Evolutionary conservation across 2,888 invertebrate genomes (phyloP).

Genomic region (Platerodrilus igneus): DNA sequence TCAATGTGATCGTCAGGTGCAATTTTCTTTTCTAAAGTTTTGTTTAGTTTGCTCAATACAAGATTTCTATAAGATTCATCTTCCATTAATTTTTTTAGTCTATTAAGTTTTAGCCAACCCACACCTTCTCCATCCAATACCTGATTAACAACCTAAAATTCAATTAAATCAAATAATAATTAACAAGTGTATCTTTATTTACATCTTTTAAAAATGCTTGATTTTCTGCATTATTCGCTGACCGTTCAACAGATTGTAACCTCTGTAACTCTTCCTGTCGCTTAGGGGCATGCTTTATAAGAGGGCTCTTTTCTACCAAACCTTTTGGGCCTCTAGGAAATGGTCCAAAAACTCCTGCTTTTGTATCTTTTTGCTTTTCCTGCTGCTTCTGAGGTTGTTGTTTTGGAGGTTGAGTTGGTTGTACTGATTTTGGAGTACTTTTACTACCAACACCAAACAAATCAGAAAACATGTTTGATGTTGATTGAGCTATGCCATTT

Average conservation of each 20-base stretch:
- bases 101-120: conserved; percentile 91
- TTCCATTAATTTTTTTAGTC: conserved; percentile 94
- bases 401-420: conserved; percentile 34
- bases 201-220: conserved; percentile 91
- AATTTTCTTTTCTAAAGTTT: conserved; percentile 86
- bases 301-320: conserved; percentile 81
- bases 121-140: conserved; percentile 91
- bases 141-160: conserved; percentile 65
- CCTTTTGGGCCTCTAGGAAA: conserved; percentile 77
- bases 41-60: conserved; percentile 90
- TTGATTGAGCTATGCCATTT: conserved; percentile 88
- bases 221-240: conserved; percentile 81
- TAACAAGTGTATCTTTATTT: conserved; percentile 36
- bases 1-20: conserved; percentile 95
- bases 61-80: conserved; percentile 97
- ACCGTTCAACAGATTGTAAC: conserved; percentile 64
- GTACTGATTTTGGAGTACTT: conserved; percentile 32
- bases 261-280: conserved; percentile 64
- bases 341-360: conserved; percentile 64
- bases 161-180: neutral
- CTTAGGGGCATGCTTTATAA: conserved; percentile 76
- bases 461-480: conserved; percentile 90
- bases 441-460: conserved; percentile 73
- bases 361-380: conserved; percentile 44
- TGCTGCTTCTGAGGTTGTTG: conserved; percentile 36